Base-by-base conservation (phyloP, 1,140 invertebrate genomes). In the Bombyx mori region DNA sequence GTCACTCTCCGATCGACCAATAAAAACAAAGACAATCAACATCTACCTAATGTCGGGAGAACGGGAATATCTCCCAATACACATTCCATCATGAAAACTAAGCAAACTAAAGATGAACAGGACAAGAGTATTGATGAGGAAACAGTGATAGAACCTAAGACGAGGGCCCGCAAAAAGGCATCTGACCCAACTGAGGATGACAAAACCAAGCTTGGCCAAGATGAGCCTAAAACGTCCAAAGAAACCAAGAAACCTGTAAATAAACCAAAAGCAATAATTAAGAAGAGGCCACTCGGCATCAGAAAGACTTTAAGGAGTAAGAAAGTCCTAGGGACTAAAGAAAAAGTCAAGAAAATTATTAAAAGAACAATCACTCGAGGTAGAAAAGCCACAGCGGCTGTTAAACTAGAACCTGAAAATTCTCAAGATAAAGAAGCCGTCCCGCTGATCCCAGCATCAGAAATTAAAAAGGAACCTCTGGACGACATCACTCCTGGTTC, bases 1-100 rank as follows among this genome's bases (percentile, higher is more conserved):
- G 65, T 64, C 60, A 63, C 50, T 58, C 52, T 65, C 43, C 61
- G 57, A 65, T 73, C 62, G 50, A 60, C 64, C 65, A 59, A 61
- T 59, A 66, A 51, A 65, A 54, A 43, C 18, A 68, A 63, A 63
- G 70, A 81, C 44, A 55, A 59, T 53, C 66, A 75, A 70, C 61
- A 45, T 70, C 54, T 73, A 79, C 82, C 84, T 85, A 70, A 87
- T 87, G 84, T 86, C 84, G 77, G 71, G 77, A 67, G 65, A 74
- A 82, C 77, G 75, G 81, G 74, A 61, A 58, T 62, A 60, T 68
- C 73, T 75, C 69, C 76, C 70, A 76, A 76, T 70, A 72, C 65
- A 84, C 75, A 87, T 84, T 84, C 82, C 84, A 87, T 73, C 75
- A 87, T 87, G 84, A 87, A 87, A 83, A 85, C 84, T 71, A 87